A percentile compares a stretch with the other conserved stretches of the same genome.
phyloP scores from a whole-genome alignment of 2,113 vertebrate genomes.

The Empidonax traillii region DNA sequence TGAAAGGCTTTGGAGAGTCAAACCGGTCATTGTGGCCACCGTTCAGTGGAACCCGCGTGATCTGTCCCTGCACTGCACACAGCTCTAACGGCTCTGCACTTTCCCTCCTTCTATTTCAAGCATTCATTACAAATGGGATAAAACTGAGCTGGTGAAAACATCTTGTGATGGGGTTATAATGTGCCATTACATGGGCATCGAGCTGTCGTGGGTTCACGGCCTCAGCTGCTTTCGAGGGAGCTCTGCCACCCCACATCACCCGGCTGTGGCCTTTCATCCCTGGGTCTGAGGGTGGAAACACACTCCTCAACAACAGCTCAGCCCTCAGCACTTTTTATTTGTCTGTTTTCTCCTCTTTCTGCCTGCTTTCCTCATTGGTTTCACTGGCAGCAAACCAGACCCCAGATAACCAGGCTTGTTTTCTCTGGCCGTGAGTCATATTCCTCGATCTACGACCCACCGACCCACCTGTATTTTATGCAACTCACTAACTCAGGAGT shows the following conservation, averaged over 20 bases:
- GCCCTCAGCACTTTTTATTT: neutral
- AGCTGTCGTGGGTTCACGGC: rapidly evolving
- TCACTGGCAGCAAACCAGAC: neutral
- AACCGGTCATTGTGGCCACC: rapidly evolving
- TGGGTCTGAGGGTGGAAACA: neutral
- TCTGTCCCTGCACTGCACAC: neutral
- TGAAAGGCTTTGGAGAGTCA: neutral
- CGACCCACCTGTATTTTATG: rapidly evolving
- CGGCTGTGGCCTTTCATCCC: rapidly evolving
- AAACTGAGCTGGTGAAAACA: neutral
- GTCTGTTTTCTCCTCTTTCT: neutral
- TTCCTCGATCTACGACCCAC: neutral
- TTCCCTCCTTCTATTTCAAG: neutral
- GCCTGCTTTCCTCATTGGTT: neutral
- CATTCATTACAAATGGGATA: neutral
- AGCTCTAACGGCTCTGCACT: neutral
- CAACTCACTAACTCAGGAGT: neutral
- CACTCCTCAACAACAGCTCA: rapidly evolving
- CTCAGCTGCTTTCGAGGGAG: neutral
- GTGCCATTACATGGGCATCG: neutral
- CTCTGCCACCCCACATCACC: neutral
- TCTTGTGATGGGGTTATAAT: neutral
- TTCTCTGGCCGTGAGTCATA: neutral
- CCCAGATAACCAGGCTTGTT: neutral
- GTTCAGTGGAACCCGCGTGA: neutral